These are phyloP conservation scores for Sitodiplosis mosellana DNA, from an alignment of 1,140 invertebrate genomes.

Conservation along the genomic window DNA sequence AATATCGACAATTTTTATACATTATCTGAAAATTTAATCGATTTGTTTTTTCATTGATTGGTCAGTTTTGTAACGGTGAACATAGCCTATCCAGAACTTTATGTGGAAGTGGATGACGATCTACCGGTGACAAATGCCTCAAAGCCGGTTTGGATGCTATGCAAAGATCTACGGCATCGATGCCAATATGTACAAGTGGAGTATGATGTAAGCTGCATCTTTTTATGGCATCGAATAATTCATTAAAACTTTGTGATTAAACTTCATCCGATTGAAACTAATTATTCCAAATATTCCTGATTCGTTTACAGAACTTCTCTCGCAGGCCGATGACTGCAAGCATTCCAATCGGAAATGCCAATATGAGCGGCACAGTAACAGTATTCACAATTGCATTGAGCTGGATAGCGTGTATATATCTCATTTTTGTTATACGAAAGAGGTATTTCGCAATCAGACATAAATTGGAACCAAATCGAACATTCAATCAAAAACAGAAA, in stretches of 20 bases:
- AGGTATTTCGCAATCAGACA: background rate
- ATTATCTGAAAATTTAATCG: background rate
- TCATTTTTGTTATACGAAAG: background rate
- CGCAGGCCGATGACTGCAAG: background rate
- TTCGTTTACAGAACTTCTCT: background rate
- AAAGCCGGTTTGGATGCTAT: too few species aligned
- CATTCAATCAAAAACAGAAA: too few species aligned
- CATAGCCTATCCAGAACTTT: background rate
- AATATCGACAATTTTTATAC: background rate
- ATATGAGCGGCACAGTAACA: background rate
- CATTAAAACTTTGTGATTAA: too few species aligned
- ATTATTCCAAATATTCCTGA: too few species aligned
- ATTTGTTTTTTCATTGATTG: background rate
- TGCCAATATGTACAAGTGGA: background rate
- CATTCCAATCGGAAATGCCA: background rate
- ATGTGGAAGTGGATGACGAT: too few species aligned
- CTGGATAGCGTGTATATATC: background rate
- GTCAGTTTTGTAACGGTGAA: background rate
- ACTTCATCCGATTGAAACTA: too few species aligned
- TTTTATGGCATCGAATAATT: too few species aligned
- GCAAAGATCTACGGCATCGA: too few species aligned
- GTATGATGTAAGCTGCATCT: background rate
- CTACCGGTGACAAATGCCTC: too few species aligned
- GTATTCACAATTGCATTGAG: background rate
- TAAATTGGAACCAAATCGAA: too few species aligned